Evolutionary conservation across 1,140 invertebrate genomes (phyloP).

Genomic region (Zeugodacus cucurbitae): DNA sequence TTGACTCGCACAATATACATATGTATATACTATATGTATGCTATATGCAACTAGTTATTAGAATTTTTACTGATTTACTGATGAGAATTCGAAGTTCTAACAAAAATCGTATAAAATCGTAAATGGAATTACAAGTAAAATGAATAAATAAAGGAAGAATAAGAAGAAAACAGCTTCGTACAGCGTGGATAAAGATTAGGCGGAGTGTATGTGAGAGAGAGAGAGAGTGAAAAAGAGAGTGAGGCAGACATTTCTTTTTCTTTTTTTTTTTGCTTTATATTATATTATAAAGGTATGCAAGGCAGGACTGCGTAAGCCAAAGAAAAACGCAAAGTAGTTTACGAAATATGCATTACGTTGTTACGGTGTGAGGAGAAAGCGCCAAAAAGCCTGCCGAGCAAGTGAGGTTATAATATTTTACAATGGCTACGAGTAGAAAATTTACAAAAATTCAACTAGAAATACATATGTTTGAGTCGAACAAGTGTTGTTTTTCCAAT

Average conservation of each 20-base stretch:
- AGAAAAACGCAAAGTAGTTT: not conserved
- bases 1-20: not conserved
- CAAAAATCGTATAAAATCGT: not conserved
- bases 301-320: conserved; percentile 13
- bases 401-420: not conserved
- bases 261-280: too few relatives aligned
- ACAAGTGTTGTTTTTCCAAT: not conserved
- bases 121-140: not conserved
- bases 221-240: not conserved
- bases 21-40: not conserved
- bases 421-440: not conserved
- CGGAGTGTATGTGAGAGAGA: not conserved
- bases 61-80: conserved; percentile 48
- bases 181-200: not conserved
- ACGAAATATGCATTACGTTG: not conserved
- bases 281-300: not conserved
- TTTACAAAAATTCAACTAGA: not conserved
- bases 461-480: not conserved
- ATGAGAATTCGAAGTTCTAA: conserved; percentile 30
- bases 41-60: not conserved
- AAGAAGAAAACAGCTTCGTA: not conserved
- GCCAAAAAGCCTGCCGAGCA: not conserved
- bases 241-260: not conserved
- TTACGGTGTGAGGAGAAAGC: not conserved
- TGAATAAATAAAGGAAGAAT: not conserved